Conservation (phyloP, 1,140 invertebrate genomes). For the Drosophila rufa region DNA sequence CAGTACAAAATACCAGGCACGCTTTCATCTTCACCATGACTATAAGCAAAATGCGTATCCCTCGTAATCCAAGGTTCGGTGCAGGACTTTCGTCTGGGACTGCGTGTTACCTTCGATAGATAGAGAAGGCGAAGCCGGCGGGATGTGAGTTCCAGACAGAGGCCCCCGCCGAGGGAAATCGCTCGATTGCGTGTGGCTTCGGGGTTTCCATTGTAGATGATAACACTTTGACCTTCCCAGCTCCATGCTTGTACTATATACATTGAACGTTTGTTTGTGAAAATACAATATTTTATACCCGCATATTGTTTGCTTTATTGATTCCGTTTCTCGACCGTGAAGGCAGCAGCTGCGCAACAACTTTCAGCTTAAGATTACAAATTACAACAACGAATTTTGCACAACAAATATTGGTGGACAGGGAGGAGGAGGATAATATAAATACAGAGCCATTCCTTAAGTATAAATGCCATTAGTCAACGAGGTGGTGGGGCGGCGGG, state of each 20-base stretch:
- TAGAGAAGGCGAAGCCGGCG: background rate
- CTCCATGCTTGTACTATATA: conserved; percentile 7
- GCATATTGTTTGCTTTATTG: conserved; percentile 62
- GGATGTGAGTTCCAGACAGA: conserved; percentile 21
- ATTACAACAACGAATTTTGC: conserved; percentile 59
- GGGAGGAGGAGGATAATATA: conserved; percentile 38
- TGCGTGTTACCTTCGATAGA: conserved; percentile 70
- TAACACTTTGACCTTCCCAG: conserved; percentile 74
- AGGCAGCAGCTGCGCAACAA: conserved; percentile 33
- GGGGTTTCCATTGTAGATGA: conserved; percentile 18
- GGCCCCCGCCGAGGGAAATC: conserved; percentile 22
- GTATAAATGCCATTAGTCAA: conserved; percentile 73
- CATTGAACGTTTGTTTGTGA: conserved; percentile 27
- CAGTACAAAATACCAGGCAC: conserved; percentile 77
- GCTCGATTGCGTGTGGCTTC: conserved; percentile 51
- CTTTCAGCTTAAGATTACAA: conserved; percentile 68
- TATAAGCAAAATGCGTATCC: conserved; percentile 73
- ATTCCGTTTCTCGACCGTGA: conserved; percentile 41
- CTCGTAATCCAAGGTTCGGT: conserved; percentile 65
- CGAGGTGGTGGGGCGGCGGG: conserved; percentile 10
- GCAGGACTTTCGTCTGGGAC: conserved; percentile 75
- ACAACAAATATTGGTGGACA: conserved; percentile 27
- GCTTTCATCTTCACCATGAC: conserved; percentile 79
- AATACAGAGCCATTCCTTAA: conserved; percentile 54
- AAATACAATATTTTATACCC: conserved; percentile 43